Conservation (phyloP, 2,797 vertebrate species). For the Esox masquinongy region DNA sequence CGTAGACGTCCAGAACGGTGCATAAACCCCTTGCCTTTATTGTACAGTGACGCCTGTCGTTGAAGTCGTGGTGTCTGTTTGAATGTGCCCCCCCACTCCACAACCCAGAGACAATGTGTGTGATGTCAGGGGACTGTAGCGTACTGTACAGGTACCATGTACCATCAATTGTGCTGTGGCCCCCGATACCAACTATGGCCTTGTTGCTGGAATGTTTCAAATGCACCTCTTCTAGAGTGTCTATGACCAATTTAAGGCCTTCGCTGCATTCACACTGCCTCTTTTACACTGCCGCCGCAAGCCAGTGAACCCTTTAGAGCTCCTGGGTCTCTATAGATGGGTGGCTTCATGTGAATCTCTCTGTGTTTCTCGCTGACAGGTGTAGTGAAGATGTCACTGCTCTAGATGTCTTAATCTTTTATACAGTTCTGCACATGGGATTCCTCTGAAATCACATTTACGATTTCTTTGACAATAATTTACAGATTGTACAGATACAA, state of each 20-base stretch:
- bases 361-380: slow-evolving; percentile 30
- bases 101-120: neutral
- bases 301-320: neutral
- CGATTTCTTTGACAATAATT: neutral
- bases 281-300: slow-evolving; percentile 35
- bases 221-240: neutral
- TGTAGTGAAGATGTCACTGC: slow-evolving; percentile 53
- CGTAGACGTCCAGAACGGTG: no score
- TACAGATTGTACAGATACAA: neutral
- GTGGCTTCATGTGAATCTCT: slow-evolving; percentile 19
- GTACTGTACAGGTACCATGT: neutral
- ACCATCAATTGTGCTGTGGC: neutral
- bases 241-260: slow-evolving; percentile 21
- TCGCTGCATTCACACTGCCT: slow-evolving; percentile 62
- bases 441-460: neutral
- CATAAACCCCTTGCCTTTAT: no score
- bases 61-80: no score
- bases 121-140: neutral
- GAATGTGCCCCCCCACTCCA: no score
- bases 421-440: neutral
- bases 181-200: neutral
- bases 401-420: slow-evolving; percentile 24
- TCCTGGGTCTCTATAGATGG: neutral
- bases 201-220: neutral
- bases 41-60: no score